phyloP scores from a whole-genome alignment of 2,797 vertebrate genomes.

The Acanthiza pusilla region DNA sequence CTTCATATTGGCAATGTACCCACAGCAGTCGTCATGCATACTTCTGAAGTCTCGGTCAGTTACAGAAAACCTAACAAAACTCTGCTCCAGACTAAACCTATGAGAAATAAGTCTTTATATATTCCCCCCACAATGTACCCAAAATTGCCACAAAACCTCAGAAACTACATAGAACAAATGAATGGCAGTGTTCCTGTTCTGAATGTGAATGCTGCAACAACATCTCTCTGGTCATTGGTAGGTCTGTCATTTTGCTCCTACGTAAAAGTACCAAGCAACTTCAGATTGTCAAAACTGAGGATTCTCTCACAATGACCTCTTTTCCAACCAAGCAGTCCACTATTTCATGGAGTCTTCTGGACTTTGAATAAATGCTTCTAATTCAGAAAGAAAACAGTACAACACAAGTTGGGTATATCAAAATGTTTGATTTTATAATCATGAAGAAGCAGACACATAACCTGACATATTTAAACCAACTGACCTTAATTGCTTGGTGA shows the following conservation, averaged over 20 bases:
- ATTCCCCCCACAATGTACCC: background rate
- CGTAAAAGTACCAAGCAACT: background rate
- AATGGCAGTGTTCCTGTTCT: background rate
- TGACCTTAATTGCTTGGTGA: background rate
- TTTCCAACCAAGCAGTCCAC: background rate
- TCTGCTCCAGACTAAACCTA: background rate
- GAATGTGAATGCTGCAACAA: background rate
- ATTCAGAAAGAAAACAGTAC: background rate
- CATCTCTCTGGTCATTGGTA: background rate
- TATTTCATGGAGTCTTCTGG: background rate
- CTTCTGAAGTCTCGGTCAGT: background rate
- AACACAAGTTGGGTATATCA: background rate
- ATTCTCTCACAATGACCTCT: background rate
- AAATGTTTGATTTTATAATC: background rate
- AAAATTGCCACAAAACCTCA: background rate
- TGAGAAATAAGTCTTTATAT: background rate
- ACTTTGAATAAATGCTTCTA: background rate
- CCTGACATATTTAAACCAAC: background rate
- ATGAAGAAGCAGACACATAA: background rate
- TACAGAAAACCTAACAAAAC: background rate
- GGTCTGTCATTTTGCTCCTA: background rate
- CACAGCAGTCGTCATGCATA: background rate
- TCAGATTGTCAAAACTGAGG: background rate
- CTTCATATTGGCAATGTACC: background rate
- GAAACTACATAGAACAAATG: background rate